Evolutionary conservation across 1,140 invertebrate genomes (phyloP).

Genomic region (Nomia melanderi): DNA sequence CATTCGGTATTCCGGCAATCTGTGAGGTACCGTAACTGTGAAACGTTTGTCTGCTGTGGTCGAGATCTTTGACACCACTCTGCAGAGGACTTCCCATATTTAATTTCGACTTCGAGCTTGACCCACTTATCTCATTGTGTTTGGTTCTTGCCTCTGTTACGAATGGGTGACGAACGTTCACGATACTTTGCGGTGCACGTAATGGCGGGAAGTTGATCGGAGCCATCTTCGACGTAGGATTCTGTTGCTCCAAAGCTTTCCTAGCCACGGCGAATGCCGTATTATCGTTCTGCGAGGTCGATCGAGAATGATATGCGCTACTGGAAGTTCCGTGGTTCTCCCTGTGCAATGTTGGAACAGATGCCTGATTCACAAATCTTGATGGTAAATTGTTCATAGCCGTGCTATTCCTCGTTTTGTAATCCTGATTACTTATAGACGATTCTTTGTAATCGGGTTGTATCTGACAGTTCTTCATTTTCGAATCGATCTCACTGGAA

Average conservation of each 20-base stretch:
- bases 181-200: slow-evolving; percentile 71
- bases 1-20: slow-evolving; percentile 54
- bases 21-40: slow-evolving; percentile 63
- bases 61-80: slow-evolving; percentile 57
- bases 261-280: slow-evolving; percentile 44
- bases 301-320: slow-evolving; percentile 31
- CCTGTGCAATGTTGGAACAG: slow-evolving; percentile 39
- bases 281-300: slow-evolving; percentile 51
- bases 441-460: slow-evolving; percentile 56
- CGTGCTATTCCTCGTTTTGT: slow-evolving; percentile 53
- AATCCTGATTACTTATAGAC: slow-evolving; percentile 57
- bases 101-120: slow-evolving; percentile 57
- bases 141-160: slow-evolving; percentile 68
- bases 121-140: slow-evolving; percentile 49
- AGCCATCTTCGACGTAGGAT: slow-evolving; percentile 57
- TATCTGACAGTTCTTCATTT: slow-evolving; percentile 60
- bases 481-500: slow-evolving; percentile 50
- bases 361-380: slow-evolving; percentile 46
- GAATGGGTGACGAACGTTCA: slow-evolving; percentile 70
- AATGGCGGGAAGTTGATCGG: slow-evolving; percentile 71
- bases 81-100: slow-evolving; percentile 45
- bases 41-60: slow-evolving; percentile 57
- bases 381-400: slow-evolving; percentile 50
- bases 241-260: slow-evolving; percentile 67
- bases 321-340: slow-evolving; percentile 47